These are phyloP conservation scores for Polymixis flavicincta DNA, from an alignment of 2,888 invertebrate genomes.

Conservation along the genomic window DNA sequence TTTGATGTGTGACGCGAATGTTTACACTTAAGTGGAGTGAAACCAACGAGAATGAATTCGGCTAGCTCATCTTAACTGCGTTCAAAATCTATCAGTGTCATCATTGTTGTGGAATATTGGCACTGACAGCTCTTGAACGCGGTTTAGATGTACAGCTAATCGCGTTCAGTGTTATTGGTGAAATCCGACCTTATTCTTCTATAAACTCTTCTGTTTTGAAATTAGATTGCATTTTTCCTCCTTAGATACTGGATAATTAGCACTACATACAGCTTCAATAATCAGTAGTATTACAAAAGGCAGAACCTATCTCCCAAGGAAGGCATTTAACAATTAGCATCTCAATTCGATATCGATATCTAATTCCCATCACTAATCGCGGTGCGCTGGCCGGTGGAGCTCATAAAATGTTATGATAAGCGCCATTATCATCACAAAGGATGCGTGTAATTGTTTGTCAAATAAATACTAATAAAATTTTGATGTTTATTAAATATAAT, in stretches of 20 bases:
- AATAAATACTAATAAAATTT: slow-evolving; percentile 90
- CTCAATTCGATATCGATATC: slow-evolving; percentile 50
- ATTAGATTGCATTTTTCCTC: not conserved
- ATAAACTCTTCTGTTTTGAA: not conserved
- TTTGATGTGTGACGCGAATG: slow-evolving; percentile 6
- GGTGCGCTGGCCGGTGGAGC: slow-evolving; percentile 71
- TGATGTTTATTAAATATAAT: slow-evolving; percentile 90
- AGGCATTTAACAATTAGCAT: slow-evolving; percentile 6
- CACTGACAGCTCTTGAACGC: not conserved
- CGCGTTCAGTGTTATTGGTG: not conserved
- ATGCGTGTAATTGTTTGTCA: slow-evolving; percentile 90
- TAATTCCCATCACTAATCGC: slow-evolving; percentile 71
- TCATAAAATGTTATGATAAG: slow-evolving; percentile 89
- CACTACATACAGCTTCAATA: not conserved
- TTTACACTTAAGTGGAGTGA: not conserved
- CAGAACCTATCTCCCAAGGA: not conserved
- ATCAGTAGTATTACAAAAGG: not conserved
- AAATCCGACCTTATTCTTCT: not conserved
- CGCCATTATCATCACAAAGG: slow-evolving; percentile 89
- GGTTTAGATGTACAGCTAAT: not conserved
- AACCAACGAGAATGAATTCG: not conserved
- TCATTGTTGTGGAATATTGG: not conserved
- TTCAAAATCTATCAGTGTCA: not conserved
- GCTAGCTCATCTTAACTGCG: not conserved
- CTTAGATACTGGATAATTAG: not conserved